These are phyloP conservation scores for Choristoneura fumiferana DNA, from an alignment of 1,140 invertebrate species.

Conservation along the genomic window DNA sequence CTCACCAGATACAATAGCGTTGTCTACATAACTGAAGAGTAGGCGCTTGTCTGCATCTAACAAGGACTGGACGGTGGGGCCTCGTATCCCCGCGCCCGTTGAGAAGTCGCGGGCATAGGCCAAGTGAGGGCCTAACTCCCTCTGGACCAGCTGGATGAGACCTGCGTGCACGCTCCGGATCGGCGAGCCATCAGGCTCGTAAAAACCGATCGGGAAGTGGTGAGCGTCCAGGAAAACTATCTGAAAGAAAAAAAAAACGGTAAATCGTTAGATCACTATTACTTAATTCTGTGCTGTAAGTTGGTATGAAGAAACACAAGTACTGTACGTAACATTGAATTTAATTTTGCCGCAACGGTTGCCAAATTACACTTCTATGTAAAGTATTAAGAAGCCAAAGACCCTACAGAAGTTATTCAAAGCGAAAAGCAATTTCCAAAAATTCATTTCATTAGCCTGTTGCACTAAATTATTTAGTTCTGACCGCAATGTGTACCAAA, in stretches of 20 bases:
- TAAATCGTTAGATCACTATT: too few species aligned
- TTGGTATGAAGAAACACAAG: too few species aligned
- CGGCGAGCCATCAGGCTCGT: constrained; percentile 62
- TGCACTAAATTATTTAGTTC: not conserved
- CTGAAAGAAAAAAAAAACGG: constrained; percentile 31
- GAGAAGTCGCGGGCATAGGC: constrained; percentile 72
- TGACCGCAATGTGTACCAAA: not conserved
- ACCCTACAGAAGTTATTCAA: too few species aligned
- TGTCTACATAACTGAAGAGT: constrained; percentile 83
- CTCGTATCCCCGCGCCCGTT: constrained; percentile 63
- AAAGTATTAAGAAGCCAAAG: too few species aligned
- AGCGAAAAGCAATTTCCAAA: too few species aligned
- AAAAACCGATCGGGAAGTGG: constrained; percentile 85
- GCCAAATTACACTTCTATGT: too few species aligned
- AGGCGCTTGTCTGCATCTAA: constrained; percentile 80
- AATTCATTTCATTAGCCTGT: too few species aligned
- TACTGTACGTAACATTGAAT: too few species aligned
- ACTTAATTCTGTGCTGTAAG: too few species aligned
- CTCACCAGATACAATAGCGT: constrained; percentile 77
- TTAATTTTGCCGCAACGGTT: too few species aligned
- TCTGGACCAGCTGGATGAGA: constrained; percentile 80
- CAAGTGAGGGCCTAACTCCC: constrained; percentile 79
- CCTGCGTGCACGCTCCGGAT: constrained; percentile 77
- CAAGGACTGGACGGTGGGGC: constrained; percentile 82
- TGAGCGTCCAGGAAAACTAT: constrained; percentile 86